Evolutionary conservation across 2,797 vertebrate genomes (phyloP).

Genomic region (Rhodeus uyekii): DNA sequence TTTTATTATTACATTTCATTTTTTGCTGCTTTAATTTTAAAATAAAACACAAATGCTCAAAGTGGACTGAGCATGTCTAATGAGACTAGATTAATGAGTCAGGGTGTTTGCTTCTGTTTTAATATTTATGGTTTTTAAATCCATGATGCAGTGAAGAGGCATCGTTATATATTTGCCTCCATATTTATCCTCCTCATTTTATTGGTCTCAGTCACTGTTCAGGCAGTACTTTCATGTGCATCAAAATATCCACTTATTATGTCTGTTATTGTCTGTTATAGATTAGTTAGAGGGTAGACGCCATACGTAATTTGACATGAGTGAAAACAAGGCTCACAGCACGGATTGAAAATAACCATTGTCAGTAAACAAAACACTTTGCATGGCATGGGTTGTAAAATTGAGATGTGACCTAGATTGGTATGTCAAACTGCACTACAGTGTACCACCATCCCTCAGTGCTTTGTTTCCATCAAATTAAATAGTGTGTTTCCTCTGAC

Average conservation of each 20-base stretch:
- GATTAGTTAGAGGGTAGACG: not conserved
- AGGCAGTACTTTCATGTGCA: not conserved
- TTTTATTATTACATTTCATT: not conserved
- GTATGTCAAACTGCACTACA: not conserved
- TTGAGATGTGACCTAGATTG: not conserved
- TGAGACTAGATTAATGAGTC: constrained; percentile 7
- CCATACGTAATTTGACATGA: not conserved
- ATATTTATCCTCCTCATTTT: not conserved
- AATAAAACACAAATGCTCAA: not conserved
- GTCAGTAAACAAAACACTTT: not conserved
- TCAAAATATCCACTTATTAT: constrained; percentile 1
- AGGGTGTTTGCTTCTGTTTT: not conserved
- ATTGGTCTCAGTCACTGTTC: not conserved
- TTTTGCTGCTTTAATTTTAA: not conserved
- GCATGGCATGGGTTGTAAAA: not conserved
- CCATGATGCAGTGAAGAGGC: not conserved
- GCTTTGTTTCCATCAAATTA: not conserved
- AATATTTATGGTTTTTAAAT: constrained; percentile 4
- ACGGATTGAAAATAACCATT: not conserved
- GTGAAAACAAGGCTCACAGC: not conserved
- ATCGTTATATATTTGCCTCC: not conserved
- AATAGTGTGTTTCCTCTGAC: not conserved
- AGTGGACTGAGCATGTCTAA: not conserved
- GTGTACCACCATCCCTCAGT: not conserved
- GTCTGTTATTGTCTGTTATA: not conserved